Percentiles rank a stretch among this genome's conserved stretches.
Evolutionary conservation across 2,888 invertebrate species (phyloP).

Genomic region (Pantelozetes paolii): DNA sequence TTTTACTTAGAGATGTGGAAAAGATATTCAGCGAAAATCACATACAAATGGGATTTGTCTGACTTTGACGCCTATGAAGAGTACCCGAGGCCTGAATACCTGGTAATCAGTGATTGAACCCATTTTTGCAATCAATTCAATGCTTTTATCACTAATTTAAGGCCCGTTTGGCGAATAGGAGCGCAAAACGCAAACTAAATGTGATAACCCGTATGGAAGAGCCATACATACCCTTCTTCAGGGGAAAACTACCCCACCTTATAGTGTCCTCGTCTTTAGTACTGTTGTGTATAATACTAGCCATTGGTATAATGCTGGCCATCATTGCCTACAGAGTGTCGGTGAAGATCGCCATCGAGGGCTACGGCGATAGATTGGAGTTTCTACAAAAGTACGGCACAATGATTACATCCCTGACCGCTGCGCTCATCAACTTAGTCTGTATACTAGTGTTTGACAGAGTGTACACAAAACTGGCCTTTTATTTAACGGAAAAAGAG

Average conservation of each 20-base stretch:
- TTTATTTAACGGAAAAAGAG: conserved; percentile 57
- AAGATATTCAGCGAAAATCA: conserved; percentile 87
- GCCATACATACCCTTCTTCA: conserved; percentile 88
- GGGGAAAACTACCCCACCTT: conserved; percentile 77
- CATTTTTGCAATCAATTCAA: neutral
- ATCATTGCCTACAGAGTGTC: conserved; percentile 73
- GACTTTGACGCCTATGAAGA: conserved; percentile 79
- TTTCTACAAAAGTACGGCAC: conserved; percentile 62
- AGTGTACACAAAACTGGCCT: conserved; percentile 61
- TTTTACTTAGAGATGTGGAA: conserved; percentile 95
- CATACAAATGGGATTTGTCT: conserved; percentile 92
- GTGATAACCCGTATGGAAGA: conserved; percentile 59
- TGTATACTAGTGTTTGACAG: conserved; percentile 85
- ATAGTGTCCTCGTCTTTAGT: conserved; percentile 81
- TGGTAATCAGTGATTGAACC: conserved; percentile 59
- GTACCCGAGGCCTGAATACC: conserved; percentile 85
- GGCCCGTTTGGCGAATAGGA: conserved; percentile 70
- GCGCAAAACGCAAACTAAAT: conserved; percentile 59
- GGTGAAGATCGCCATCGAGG: conserved; percentile 36
- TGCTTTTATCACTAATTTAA: neutral
- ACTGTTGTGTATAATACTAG: conserved; percentile 66
- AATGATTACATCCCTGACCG: conserved; percentile 80
- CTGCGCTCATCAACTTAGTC: conserved; percentile 83
- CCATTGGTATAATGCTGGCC: conserved; percentile 81
- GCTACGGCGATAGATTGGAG: neutral